These are phyloP conservation scores for Camelus bactrianus DNA, from an alignment of 2,113 vertebrate species.

Conservation along the genomic window DNA sequence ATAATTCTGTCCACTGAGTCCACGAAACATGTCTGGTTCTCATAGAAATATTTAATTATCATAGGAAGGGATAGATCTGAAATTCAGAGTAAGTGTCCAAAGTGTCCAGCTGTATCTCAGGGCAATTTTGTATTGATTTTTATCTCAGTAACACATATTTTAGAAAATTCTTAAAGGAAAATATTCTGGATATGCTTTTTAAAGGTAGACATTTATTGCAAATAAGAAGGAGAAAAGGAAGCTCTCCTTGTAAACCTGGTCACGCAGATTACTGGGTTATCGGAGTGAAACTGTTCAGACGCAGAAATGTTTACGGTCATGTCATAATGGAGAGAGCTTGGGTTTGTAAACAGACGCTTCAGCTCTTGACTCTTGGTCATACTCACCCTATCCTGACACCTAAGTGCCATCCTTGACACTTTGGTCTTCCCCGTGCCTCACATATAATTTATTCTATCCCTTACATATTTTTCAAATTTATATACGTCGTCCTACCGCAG, in stretches of 20 bases:
- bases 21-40: neutral
- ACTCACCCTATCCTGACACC: neutral
- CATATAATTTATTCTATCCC: neutral
- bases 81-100: neutral
- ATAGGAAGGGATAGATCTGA: neutral
- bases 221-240: neutral
- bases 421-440: neutral
- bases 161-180: constrained; percentile 42
- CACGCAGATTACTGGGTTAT: neutral
- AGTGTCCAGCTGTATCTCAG: neutral
- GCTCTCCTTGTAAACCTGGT: neutral
- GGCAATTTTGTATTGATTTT: constrained; percentile 41
- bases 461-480: neutral
- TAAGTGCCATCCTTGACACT: neutral
- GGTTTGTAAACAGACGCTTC: neutral
- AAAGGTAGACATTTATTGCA: neutral
- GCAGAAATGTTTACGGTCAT: neutral
- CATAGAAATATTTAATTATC: neutral
- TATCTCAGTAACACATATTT: neutral
- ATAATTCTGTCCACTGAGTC: neutral
- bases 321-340: neutral
- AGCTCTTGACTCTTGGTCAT: neutral
- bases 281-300: neutral
- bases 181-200: neutral
- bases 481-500: neutral